Conservation (phyloP, 2,113 vertebrate species). For the Lynx canadensis region DNA sequence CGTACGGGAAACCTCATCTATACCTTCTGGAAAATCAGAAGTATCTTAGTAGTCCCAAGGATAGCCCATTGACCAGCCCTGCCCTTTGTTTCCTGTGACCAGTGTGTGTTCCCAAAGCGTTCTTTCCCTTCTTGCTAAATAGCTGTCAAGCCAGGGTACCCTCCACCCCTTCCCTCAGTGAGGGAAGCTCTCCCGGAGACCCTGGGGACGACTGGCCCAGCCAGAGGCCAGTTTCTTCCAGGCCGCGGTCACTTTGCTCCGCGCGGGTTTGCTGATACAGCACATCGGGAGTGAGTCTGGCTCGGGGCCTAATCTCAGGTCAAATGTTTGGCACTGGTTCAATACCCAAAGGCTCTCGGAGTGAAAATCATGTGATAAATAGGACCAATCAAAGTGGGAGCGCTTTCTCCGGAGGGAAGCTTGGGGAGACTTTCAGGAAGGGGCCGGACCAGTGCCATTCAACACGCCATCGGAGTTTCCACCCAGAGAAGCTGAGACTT, state of each 20-base stretch:
- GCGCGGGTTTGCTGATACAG: not conserved
- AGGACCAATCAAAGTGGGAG: conserved; percentile 33
- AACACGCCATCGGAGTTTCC: not conserved
- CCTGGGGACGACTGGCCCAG: not conserved
- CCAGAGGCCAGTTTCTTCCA: not conserved
- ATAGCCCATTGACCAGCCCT: not conserved
- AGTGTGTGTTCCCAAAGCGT: not conserved
- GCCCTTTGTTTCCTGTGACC: not conserved
- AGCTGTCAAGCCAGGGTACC: not conserved
- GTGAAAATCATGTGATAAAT: conserved; percentile 46
- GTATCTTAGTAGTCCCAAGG: no score
- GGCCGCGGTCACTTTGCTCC: not conserved
- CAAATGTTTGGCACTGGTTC: conserved; percentile 64
- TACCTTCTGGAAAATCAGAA: not conserved
- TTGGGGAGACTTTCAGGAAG: not conserved
- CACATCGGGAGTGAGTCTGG: conserved; percentile 58
- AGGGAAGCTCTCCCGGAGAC: not conserved
- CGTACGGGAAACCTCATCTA: not conserved
- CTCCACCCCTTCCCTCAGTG: not conserved
- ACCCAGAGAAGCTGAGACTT: not conserved
- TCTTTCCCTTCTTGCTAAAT: not conserved
- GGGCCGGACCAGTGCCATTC: not conserved
- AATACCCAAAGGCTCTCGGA: conserved; percentile 63
- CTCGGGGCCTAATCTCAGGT: conserved; percentile 49
- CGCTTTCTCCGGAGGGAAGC: not conserved